Conservation (phyloP, 2,113 vertebrate genomes). For the Podarcis muralis region DNA sequence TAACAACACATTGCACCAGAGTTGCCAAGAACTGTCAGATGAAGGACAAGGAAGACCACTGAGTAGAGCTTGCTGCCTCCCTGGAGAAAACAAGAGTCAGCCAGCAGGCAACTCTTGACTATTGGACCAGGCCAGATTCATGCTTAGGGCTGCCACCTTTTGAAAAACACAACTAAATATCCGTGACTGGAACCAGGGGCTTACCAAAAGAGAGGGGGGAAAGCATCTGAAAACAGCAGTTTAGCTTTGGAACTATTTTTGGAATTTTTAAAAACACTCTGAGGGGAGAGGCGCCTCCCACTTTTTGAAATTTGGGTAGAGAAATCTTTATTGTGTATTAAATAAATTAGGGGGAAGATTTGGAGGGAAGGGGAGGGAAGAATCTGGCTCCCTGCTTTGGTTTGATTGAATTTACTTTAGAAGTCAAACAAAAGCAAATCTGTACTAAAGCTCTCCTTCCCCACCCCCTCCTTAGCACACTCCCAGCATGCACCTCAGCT, state of each 20-base stretch:
- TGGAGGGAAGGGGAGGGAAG: slow-evolving; percentile 2
- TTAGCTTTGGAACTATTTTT: slow-evolving; percentile 61
- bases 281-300: slow-evolving; percentile 28
- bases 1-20: slow-evolving; percentile 71
- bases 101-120: neutral
- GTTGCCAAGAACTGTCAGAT: slow-evolving; percentile 70
- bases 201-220: accelerated
- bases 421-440: neutral
- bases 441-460: neutral
- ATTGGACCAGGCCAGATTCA: neutral
- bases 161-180: slow-evolving; percentile 1
- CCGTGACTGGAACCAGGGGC: neutral
- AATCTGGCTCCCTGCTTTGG: slow-evolving; percentile 27
- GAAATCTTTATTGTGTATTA: slow-evolving; percentile 54
- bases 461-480: neutral
- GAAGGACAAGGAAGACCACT: slow-evolving; percentile 68
- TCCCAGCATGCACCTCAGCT: neutral
- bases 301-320: slow-evolving; percentile 50
- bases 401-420: slow-evolving; percentile 19
- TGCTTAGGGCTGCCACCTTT: neutral
- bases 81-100: neutral
- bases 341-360: slow-evolving; percentile 1
- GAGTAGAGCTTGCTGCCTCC: slow-evolving; percentile 44
- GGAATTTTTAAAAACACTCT: slow-evolving; percentile 51
- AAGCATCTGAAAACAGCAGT: neutral